Conservation (phyloP, 2,113 vertebrate genomes). For the Colius striatus region DNA sequence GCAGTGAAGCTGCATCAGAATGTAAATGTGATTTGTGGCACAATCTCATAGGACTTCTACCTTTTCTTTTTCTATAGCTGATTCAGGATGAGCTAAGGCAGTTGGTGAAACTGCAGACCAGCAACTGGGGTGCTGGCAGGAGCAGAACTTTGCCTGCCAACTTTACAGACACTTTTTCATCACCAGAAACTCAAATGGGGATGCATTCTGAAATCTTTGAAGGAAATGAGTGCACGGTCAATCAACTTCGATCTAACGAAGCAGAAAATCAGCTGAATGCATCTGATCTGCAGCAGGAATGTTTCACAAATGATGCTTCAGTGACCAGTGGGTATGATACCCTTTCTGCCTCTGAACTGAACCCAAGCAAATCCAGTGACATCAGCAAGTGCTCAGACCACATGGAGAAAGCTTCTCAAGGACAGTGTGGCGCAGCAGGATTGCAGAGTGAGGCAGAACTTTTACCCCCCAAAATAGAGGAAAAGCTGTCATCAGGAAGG, state of each 20-base stretch:
- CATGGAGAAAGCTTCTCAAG: neutral
- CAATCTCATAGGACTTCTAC: neutral
- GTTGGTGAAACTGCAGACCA: slow-evolving; percentile 85
- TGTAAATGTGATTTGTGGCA: accelerated
- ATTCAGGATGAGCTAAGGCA: slow-evolving; percentile 95
- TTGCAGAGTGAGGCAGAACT: neutral
- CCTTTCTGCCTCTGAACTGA: slow-evolving; percentile 77
- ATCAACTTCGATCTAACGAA: slow-evolving; percentile 54
- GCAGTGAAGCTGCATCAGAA: neutral
- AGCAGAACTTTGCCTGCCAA: slow-evolving; percentile 16
- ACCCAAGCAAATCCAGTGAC: neutral
- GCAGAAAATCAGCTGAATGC: slow-evolving; percentile 43
- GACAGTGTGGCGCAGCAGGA: neutral
- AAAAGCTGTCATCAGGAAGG: neutral
- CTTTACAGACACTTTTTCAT: slow-evolving; percentile 27
- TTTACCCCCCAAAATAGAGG: neutral
- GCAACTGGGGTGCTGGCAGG: neutral
- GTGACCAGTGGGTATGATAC: slow-evolving; percentile 90
- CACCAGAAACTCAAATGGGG: slow-evolving; percentile 67
- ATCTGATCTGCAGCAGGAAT: slow-evolving; percentile 29
- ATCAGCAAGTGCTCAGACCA: neutral
- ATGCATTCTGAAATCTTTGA: slow-evolving; percentile 65
- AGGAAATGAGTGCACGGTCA: slow-evolving; percentile 65
- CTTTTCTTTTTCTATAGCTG: slow-evolving; percentile 74
- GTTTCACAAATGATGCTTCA: slow-evolving; percentile 67